A percentile compares a stretch with the other conserved stretches of the same genome.
phyloP scores from a whole-genome alignment of 2,797 vertebrate genomes.

The Lithobates sylvaticus region DNA sequence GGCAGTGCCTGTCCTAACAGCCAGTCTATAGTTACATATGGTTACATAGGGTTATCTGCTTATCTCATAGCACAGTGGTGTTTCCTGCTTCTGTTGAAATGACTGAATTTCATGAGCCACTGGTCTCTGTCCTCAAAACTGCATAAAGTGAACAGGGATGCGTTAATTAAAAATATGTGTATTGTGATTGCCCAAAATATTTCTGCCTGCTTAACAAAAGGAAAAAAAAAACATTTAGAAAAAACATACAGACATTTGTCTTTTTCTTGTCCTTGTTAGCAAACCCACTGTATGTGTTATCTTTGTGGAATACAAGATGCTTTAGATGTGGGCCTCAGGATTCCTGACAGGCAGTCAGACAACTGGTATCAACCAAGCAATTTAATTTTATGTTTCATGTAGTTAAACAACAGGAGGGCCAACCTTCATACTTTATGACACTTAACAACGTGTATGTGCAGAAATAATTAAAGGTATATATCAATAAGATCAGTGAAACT shows the following conservation, averaged over 20 bases:
- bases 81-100: neutral
- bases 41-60: too few species aligned
- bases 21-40: too few species aligned
- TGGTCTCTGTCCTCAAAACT: neutral
- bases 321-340: constrained; percentile 27
- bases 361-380: constrained; percentile 52
- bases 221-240: neutral
- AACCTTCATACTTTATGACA: constrained; percentile 52
- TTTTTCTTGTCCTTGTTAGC: neutral
- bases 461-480: constrained; percentile 60
- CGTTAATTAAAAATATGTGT: neutral
- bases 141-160: neutral
- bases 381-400: constrained; percentile 54
- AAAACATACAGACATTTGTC: constrained; percentile 5
- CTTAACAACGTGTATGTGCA: constrained; percentile 36
- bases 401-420: constrained; percentile 43
- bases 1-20: too few species aligned
- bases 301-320: constrained; percentile 28
- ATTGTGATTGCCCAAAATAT: neutral
- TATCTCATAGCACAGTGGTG: too few species aligned
- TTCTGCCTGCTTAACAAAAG: neutral
- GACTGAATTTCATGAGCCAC: neutral
- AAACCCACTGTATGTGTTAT: constrained; percentile 13
- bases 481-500: constrained; percentile 22
- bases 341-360: constrained; percentile 50